Conservation (phyloP, 2,888 invertebrate species). For the Exephanes ischioxanthus region DNA sequence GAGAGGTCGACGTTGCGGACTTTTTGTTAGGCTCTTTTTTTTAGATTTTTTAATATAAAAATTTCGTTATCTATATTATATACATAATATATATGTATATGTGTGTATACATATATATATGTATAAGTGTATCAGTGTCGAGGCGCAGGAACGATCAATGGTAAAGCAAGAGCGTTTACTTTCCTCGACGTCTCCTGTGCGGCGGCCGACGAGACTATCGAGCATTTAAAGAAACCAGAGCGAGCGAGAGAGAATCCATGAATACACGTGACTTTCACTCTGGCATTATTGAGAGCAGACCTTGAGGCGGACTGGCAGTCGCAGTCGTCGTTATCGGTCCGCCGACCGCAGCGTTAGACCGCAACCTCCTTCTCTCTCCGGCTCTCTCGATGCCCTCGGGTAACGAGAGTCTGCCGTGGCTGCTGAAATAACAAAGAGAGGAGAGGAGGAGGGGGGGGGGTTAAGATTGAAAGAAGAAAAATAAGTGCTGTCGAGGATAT, state of each 20-base stretch:
- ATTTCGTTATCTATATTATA: too few species aligned
- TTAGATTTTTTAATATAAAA: too few species aligned
- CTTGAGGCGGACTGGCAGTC: background rate
- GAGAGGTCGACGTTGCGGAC: too few species aligned
- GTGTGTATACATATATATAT: too few species aligned
- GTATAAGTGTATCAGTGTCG: background rate
- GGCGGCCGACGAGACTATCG: constrained; percentile 24
- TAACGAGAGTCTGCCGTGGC: constrained; percentile 20
- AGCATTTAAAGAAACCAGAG: constrained; percentile 23
- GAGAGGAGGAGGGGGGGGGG: background rate
- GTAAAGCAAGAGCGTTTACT: background rate
- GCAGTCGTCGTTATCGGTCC: constrained; percentile 45
- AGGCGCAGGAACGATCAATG: background rate
- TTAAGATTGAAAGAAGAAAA: background rate
- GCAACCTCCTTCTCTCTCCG: constrained; percentile 32
- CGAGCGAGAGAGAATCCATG: constrained; percentile 18
- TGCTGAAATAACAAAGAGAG: constrained; percentile 33
- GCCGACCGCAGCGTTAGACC: constrained; percentile 14
- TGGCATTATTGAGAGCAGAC: constrained; percentile 64
- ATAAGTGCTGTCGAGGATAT: constrained; percentile 3
- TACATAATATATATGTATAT: too few species aligned
- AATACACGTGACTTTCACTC: constrained; percentile 79
- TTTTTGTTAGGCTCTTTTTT: too few species aligned
- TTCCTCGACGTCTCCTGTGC: background rate
- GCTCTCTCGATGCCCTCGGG: constrained; percentile 27